phyloP scores from a whole-genome alignment of 1,140 invertebrate species.

The Bombus consobrinus region DNA sequence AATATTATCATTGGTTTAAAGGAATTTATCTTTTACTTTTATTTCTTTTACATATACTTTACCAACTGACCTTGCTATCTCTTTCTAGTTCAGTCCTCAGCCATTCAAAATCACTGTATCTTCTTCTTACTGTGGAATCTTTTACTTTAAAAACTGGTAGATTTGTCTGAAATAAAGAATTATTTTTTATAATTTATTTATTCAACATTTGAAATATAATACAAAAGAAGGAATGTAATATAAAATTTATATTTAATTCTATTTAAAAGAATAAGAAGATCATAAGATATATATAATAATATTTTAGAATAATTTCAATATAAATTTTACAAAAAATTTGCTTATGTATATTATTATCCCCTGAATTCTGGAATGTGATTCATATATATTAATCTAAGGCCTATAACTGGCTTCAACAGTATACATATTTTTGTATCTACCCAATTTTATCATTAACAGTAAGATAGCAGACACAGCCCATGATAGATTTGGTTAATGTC shows the following conservation, averaged over 20 bases:
- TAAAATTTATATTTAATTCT: neutral
- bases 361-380: neutral
- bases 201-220: slow-evolving; percentile 8
- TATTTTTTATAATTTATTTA: neutral
- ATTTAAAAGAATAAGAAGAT: neutral
- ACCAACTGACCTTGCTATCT: slow-evolving; percentile 95
- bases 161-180: slow-evolving; percentile 93
- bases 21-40: neutral
- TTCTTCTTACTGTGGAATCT: slow-evolving; percentile 97
- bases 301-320: neutral
- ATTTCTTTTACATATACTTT: neutral
- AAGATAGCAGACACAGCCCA: slow-evolving; percentile 61
- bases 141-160: slow-evolving; percentile 99
- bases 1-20: neutral
- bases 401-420: slow-evolving; percentile 1
- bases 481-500: slow-evolving; percentile 18
- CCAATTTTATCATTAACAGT: slow-evolving; percentile 49
- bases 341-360: neutral
- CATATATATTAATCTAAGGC: neutral
- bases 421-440: slow-evolving; percentile 40
- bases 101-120: slow-evolving; percentile 99
- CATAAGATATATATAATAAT: neutral
- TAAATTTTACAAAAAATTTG: neutral
- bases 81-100: slow-evolving; percentile 98
- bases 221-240: slow-evolving; percentile 9